Conservation (phyloP, 2,888 invertebrate species). For the Meganola albula region DNA sequence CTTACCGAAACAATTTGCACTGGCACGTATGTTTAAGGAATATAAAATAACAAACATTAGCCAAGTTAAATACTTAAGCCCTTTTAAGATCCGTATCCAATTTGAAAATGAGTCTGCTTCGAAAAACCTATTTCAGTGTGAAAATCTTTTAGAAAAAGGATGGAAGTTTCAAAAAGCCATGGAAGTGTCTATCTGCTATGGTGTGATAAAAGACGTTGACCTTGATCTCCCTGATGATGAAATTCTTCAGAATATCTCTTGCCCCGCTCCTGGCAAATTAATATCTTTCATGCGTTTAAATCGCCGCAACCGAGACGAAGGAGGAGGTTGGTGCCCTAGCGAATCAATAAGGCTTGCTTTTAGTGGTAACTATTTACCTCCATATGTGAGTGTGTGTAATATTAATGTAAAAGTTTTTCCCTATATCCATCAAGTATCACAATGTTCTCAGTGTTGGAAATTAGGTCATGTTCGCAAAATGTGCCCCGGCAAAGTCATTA, state of each 20-base stretch:
- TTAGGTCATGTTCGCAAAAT: neutral
- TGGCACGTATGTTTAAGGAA: neutral
- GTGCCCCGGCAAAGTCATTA: neutral
- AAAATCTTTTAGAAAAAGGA: neutral
- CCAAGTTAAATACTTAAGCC: neutral
- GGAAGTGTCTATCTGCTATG: neutral
- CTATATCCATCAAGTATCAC: neutral
- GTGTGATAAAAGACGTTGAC: neutral
- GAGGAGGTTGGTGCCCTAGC: neutral
- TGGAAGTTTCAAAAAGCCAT: neutral
- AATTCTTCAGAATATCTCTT: neutral
- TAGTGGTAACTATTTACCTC: neutral
- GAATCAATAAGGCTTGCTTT: neutral
- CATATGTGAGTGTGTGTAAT: neutral
- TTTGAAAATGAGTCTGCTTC: neutral
- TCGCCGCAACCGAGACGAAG: neutral
- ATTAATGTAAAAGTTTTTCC: neutral
- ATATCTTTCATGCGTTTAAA: neutral
- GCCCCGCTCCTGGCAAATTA: neutral
- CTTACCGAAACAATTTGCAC: neutral
- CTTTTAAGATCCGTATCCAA: neutral
- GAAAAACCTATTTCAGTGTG: neutral
- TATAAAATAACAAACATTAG: neutral
- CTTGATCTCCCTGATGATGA: neutral
- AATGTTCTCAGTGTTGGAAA: neutral